Evolutionary conservation across 2,888 invertebrate species (phyloP), one percentile per base, ranked within the genome.

Genomic region (Oscheius sp.): DNA sequence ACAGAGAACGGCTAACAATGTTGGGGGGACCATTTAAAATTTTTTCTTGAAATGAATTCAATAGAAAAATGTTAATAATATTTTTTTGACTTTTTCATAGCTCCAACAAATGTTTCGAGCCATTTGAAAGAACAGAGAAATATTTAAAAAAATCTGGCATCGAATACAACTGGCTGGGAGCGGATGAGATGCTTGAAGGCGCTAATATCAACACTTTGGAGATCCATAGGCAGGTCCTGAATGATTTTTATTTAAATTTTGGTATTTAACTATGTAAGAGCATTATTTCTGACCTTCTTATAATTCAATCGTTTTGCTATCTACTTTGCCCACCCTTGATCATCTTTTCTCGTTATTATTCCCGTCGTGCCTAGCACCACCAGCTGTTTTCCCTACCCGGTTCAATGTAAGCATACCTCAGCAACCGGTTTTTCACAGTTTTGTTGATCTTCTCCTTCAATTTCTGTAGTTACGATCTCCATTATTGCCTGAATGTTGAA

Each of bases 191-290:
- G 38, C 24, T 57, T 49, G 36, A 57, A 59, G 24, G 36, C 49
- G 14, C 33, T 14, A 14, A 50, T 45, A 28, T 57, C 57, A 22
- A 67, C 49, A 14, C 14, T 32, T 28, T 54, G 47, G 5, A 56
- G 51, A 20, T 49, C 49, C 14, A 32, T 22, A 24, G 56, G 67
- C 2, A 59, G 41, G 24, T 56, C 56, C 56, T 56, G 56, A 56
- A 56, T 38, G 17, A 54, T 5, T 28, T 32, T 2, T 12, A 20
- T 12, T 36, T 36, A 26, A 24, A 50, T n/a, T 28, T 5, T 26
- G n/a, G 28, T 24, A 24, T 50, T 20, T 4, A 22, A 17, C 20
- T 3, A 2, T 24, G n/a, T 28, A 50, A 50, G 17, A 24, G 4
- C 49, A 49, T 26, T 20, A 24, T 49, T 49, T 20, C 20, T 49